Evolutionary conservation across 2,888 invertebrate species (phyloP), one percentile per base, ranked within the genome.

Genomic region (Sminthurinus aureus): DNA sequence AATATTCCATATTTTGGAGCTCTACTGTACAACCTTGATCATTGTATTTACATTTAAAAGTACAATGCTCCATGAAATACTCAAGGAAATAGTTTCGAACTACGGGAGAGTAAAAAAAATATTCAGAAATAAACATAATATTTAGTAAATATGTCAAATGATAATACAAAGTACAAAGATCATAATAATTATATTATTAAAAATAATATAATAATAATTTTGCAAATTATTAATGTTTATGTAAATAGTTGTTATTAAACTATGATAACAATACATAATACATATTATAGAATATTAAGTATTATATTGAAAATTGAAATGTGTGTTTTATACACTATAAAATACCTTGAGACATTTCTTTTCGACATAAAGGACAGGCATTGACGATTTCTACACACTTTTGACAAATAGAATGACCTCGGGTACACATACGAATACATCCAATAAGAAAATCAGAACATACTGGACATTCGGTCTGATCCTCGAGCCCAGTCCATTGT

Each of bases 321-420:
- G n/a, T n/a, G n/a, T n/a, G n/a, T n/a, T n/a, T n/a, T n/a, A n/a
- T n/a, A n/a, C n/a, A n/a, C n/a, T n/a, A n/a, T n/a, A n/a, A n/a
- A n/a, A n/a, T n/a, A n/a, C n/a, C n/a, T 75, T 81, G 81, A n/a
- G 81, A 81, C 74, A 81, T 81, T 24, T 81, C 81, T n/a, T 75
- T 74, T 9, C 81, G 81, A 22, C 81, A 81, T 4, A 81, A 50
- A 0, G 81, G 81, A 51, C 81, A 81, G 64, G 6, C 13, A 0
- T n/a, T 38, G 38, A 81, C 26, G 58, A 75, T 64, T 15, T 52
- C 64, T 12, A 15, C 13, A 38, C 81, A 81, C 38, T 75, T 81
- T 15, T 52, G 13, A 66, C 81, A 81, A 50, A 81, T 26, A 4
- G 81, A 81, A 52, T 81, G 81, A 52, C 81, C 81, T 20, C 81